Base-by-base conservation (phyloP, 2,113 vertebrate species). In the Thinocorus orbignyianus region DNA sequence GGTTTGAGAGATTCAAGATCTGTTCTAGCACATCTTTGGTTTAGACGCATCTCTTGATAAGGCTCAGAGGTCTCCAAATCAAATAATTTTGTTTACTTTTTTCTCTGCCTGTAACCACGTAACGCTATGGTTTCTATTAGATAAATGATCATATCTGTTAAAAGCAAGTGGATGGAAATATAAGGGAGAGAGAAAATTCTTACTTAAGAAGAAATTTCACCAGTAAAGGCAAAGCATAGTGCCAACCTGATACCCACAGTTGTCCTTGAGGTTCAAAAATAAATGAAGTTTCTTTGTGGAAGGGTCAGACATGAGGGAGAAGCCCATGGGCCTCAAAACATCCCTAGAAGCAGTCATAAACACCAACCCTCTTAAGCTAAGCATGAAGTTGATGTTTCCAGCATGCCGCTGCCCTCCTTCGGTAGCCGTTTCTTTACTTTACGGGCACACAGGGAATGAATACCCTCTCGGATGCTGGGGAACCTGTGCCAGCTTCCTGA, bases 41-140 rank as follows among this genome's bases (percentile, higher is more conserved):
- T 93, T 73, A 95, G 64, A 42, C 55, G 44, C 54, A 16, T 61
- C 55, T 78, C 80, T 86, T 80, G 69, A 48, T 72, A 92, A 88
- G 83, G 85, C 55, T 92, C 90, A 82, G 95, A 94, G 57, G 86
- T 82, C 95, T 96, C 89, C 78, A 90, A 89, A 90, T 84, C 44
- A 49, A 37, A 95, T 68, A 24, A 79, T 31, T 62, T 90, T 88
- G 72, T 81, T 86, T 92, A 81, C 39, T 92, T 46, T 0, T 71
- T 96, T 83, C 54, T 86, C 24, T 87, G 74, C 52, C 87, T 97
- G 83, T 61, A 96, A 92, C 70, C 62, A 71, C 13, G 58, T 65
- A 71, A 52, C 41, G 41, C 30, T 76, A 65, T 3, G 42, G 3
- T 11, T 88, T 84, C 80, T 33, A 58, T 76, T 39, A 96, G 74